These are phyloP conservation scores for Agrochola lota DNA, from an alignment of 2,888 invertebrate genomes.

Conservation along the genomic window DNA sequence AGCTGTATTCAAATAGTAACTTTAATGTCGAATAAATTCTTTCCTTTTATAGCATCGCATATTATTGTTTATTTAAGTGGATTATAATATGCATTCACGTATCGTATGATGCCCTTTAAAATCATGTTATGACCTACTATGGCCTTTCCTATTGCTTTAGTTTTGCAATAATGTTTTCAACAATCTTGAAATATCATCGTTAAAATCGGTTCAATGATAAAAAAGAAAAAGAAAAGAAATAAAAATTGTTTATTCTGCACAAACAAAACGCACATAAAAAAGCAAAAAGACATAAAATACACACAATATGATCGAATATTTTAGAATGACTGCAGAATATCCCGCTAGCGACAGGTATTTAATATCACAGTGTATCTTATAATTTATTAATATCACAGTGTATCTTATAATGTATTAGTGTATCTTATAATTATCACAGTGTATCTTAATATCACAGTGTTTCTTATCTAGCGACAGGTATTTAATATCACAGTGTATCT, in stretches of 20 bases:
- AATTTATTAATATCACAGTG: too few species aligned
- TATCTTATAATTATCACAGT: too few species aligned
- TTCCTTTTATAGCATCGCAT: conserved; percentile 9
- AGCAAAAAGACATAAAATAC: too few species aligned
- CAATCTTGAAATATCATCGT: neutral
- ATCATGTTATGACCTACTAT: conserved; percentile 21
- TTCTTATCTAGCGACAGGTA: conserved; percentile 26
- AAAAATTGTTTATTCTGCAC: too few species aligned
- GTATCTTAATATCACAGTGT: too few species aligned
- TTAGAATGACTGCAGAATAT: neutral
- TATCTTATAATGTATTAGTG: too few species aligned
- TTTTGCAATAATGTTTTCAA: too few species aligned
- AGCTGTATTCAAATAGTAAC: conserved; percentile 2
- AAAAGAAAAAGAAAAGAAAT: too few species aligned
- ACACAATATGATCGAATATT: too few species aligned
- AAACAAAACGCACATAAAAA: too few species aligned
- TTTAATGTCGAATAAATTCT: neutral
- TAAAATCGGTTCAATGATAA: neutral
- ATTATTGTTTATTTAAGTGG: conserved; percentile 21
- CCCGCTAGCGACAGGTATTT: conserved; percentile 16
- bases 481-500: conserved; percentile 60
- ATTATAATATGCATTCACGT: conserved; percentile 22
- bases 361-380: too few species aligned
- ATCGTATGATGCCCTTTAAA: conserved; percentile 17
- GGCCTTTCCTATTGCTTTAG: too few species aligned